Evolutionary conservation across 2,888 invertebrate species (phyloP), one percentile per base, ranked within the genome.

Genomic region (Ischnus inquisitorius): DNA sequence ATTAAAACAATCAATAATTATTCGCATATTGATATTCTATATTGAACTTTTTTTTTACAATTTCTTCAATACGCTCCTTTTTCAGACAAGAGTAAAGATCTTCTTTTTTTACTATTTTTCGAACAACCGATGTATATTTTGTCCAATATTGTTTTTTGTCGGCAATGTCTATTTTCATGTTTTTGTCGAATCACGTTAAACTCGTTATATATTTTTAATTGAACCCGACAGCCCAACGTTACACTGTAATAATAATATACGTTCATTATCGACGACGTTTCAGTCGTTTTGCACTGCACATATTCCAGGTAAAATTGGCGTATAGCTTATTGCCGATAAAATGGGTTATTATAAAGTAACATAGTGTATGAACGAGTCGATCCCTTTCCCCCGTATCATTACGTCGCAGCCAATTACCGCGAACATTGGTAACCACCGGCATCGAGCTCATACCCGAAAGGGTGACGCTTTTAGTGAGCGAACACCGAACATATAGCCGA

Each of bases 181-280:
- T 39, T 62, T 64, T 62, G 8, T 12, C 16, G 41, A 72, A 60
- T 39, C 34, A 19, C 54, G 34, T 34, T 43, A 12, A 19, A 43
- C 51, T 74, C 78, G 74, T 74, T 78, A 74, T 0, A 3, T 71
- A 39, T 71, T 34, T 77, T 46, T 68, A 51, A 69, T 84, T 46
- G 54, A 57, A 77, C 54, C 19, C 75, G 43, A 67, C 46, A 25
- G 54, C 67, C 51, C 16, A 19, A 57, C 57, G 72, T 72, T 77
- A 71, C 68, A 74, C 46, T 5, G 14, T 39, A 64, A 80, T 74
- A 74, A 77, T 69, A 68, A 78, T 62, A n/a, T n/a, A n/a, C 74
- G 72, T 78, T 80, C 39, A 77, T 74, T 78, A 78, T 80, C 39
- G 39, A 41, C 54, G 14, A 81, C 74, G 69, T 78, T 69, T 62